Conservation (phyloP, 2,888 invertebrate genomes). For the Tipula vernalis region DNA sequence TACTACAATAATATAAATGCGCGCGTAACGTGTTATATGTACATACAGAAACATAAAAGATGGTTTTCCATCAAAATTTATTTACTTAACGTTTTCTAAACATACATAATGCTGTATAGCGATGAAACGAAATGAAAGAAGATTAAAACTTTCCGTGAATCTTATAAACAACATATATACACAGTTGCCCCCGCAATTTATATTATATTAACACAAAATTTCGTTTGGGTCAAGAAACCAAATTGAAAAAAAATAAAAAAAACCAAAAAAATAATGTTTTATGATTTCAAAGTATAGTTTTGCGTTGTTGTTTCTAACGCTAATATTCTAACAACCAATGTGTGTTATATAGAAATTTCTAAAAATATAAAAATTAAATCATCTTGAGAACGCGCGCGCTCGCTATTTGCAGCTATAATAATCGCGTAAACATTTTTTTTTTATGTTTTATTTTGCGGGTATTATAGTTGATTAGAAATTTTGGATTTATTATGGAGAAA, state of each 20-base stretch:
- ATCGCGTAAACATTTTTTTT: background rate
- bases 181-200: background rate
- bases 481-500: background rate
- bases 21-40: background rate
- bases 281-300: background rate
- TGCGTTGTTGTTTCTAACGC: background rate
- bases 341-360: background rate
- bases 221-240: conserved; percentile 4
- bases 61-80: background rate
- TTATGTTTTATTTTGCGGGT: too few relatives aligned
- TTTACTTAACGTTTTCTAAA: background rate
- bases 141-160: background rate
- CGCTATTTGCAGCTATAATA: background rate
- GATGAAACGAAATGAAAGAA: background rate
- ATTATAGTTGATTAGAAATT: background rate
- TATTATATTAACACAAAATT: background rate
- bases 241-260: background rate
- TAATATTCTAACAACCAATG: background rate
- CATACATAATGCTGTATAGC: background rate
- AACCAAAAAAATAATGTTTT: background rate
- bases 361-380: background rate
- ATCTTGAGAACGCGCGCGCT: background rate
- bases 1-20: background rate
- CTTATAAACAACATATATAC: background rate
- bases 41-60: background rate